Conservation (phyloP, 2,797 vertebrate genomes). For the Cyclura pinguis region DNA sequence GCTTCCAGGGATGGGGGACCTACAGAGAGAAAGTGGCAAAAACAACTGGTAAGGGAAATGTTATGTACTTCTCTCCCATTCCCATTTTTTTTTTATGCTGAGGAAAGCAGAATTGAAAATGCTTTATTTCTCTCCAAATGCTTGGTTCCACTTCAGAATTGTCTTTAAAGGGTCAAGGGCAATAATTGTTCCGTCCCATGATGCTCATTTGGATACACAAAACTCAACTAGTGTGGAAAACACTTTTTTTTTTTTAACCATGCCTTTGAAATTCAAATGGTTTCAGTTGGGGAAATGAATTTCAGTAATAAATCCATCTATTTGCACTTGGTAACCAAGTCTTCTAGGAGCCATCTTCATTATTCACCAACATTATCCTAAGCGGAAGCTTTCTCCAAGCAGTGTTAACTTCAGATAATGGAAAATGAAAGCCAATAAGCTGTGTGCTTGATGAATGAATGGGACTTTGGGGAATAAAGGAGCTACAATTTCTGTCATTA, state of each 20-base stretch:
- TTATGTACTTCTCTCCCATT: not conserved
- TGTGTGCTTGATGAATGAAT: constrained; percentile 49
- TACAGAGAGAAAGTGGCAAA: not conserved
- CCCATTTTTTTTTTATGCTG: too few relatives aligned
- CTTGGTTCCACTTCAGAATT: not conserved
- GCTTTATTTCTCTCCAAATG: not conserved
- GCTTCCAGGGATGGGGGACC: not conserved
- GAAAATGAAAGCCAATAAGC: constrained; percentile 64
- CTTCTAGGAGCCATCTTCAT: constrained; percentile 54
- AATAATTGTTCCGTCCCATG: not conserved
- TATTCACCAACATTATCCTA: constrained; percentile 62
- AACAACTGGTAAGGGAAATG: not conserved
- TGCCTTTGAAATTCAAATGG: constrained; percentile 48
- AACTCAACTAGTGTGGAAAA: constrained; percentile 6
- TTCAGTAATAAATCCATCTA: constrained; percentile 55
- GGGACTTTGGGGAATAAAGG: constrained; percentile 49
- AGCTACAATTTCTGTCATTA: constrained; percentile 55
- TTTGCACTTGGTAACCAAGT: constrained; percentile 49
- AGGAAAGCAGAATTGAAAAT: too few relatives aligned
- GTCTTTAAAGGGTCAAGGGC: not conserved
- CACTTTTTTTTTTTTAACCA: constrained; percentile 24
- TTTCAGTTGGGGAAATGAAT: constrained; percentile 33
- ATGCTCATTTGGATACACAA: not conserved
- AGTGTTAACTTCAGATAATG: constrained; percentile 61
- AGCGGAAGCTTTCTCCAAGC: constrained; percentile 65